These are phyloP conservation scores for Pterocles orientalis DNA, from an alignment of 2,113 vertebrate species.

Conservation along the genomic window DNA sequence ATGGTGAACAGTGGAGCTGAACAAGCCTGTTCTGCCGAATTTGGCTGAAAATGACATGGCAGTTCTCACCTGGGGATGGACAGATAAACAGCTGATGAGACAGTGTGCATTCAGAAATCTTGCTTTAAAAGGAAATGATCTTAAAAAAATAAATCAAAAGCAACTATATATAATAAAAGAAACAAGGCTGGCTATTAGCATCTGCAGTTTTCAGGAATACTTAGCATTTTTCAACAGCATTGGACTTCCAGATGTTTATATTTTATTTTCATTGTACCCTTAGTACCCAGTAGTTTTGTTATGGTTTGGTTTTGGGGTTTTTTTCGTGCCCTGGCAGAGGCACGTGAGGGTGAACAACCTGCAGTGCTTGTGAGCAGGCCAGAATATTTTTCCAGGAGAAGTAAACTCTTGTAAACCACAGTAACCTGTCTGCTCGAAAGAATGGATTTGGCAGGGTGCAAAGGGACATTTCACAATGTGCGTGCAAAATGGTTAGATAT, in stretches of 20 bases:
- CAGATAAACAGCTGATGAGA: neutral
- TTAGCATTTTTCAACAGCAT: neutral
- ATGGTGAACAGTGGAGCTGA: neutral
- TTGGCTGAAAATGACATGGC: neutral
- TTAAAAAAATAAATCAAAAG: neutral
- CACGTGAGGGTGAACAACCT: neutral
- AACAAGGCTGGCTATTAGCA: neutral
- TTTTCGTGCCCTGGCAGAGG: neutral
- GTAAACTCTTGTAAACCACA: neutral
- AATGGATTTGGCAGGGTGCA: accelerated
- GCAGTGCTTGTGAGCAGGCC: neutral
- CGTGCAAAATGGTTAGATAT: neutral
- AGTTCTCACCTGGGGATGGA: neutral
- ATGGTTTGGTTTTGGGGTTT: neutral
- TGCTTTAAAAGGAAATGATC: neutral
- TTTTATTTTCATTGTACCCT: neutral
- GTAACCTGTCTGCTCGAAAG: neutral
- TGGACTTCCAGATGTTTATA: neutral
- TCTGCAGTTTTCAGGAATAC: neutral
- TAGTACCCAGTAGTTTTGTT: neutral
- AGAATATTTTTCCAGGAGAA: neutral
- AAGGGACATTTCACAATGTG: accelerated
- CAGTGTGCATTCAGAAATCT: neutral
- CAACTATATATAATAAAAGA: neutral
- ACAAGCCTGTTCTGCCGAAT: neutral